Base-by-base conservation (phyloP, 2,797 vertebrate species). In the Pelochelys cantorii region DNA sequence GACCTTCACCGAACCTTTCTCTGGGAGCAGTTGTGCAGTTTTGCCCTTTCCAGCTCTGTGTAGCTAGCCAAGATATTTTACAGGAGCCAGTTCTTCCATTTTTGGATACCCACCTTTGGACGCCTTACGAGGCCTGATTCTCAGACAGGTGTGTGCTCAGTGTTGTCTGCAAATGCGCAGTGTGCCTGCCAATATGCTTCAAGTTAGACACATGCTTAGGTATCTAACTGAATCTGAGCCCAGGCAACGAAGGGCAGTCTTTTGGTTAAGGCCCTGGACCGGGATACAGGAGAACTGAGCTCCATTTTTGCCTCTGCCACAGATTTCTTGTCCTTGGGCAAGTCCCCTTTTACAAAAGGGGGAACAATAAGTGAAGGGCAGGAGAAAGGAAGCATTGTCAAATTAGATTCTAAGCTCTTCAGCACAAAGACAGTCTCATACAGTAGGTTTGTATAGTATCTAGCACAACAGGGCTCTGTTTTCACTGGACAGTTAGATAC, bases 1-100 rank as follows among this genome's bases (percentile, higher is more conserved):
- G 15, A 59, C n/a, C 94, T 90, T 4, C 15, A 84, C 52, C 92
- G 82, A 34, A 74, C 17, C 74, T 92, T 56, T 48, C 89, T 93
- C 85, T 74, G 83, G 54, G 52, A 48, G 31, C 31, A 86, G 37
- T 77, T 84, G 13, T 18, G 42, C 37, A 60, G 31, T 53, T 93
- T 31, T 22, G 37, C 37, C 31, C 83, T 89, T 78, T 60, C 23
- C 90, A 87, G 71, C 87, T 56, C 71, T 84, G 81, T 83, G 89
- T 42, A 2, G 84, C 20, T 79, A 59, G n/a, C 37, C 56, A 88
- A 84, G 65, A 17, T 0, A 79, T 86, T 85, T 87, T 27, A 92
- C 88, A 5, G 1, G 53, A 79, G 11, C 65, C 86, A 62, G 1
- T 55, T 68, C 2, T 78, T 93, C 87, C 85, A 71, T 65, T 95